Evolutionary conservation across 1,140 invertebrate species (phyloP).

Genomic region (Drosophila bocki): DNA sequence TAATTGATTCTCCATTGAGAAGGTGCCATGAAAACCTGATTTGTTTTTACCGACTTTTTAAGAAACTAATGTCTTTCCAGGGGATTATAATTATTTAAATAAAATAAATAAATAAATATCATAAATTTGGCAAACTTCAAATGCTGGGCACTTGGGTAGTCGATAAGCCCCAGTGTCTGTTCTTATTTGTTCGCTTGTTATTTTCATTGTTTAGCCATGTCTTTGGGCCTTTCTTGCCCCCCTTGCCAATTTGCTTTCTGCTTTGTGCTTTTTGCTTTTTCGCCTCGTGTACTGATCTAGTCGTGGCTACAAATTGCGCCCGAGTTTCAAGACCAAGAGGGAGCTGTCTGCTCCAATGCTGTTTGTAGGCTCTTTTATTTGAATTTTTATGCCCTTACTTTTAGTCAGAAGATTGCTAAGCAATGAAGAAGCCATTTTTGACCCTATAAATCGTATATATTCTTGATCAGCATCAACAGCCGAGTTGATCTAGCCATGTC

Average conservation of each 20-base stretch:
- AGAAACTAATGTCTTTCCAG: not conserved
- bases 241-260: conserved; percentile 60
- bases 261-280: not conserved
- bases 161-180: not conserved
- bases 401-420: too few species aligned
- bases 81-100: not conserved
- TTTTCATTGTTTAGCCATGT: conserved; percentile 28
- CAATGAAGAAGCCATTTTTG: too few species aligned
- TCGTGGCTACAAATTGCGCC: conserved; percentile 49
- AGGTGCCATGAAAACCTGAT: conserved; percentile 2
- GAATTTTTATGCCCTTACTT: too few species aligned
- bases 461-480: too few species aligned
- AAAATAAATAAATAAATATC: not conserved
- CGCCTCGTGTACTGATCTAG: conserved; percentile 45
- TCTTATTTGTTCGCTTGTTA: conserved; percentile 22
- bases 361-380: not conserved
- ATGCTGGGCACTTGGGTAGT: not conserved
- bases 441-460: too few species aligned
- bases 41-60: not conserved
- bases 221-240: conserved; percentile 9
- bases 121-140: not conserved
- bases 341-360: conserved; percentile 1
- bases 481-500: too few species aligned
- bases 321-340: conserved; percentile 9
- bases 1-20: conserved; percentile 36